Evolutionary conservation across 2,113 vertebrate genomes (phyloP).

Genomic region (Bubo scandiacus): DNA sequence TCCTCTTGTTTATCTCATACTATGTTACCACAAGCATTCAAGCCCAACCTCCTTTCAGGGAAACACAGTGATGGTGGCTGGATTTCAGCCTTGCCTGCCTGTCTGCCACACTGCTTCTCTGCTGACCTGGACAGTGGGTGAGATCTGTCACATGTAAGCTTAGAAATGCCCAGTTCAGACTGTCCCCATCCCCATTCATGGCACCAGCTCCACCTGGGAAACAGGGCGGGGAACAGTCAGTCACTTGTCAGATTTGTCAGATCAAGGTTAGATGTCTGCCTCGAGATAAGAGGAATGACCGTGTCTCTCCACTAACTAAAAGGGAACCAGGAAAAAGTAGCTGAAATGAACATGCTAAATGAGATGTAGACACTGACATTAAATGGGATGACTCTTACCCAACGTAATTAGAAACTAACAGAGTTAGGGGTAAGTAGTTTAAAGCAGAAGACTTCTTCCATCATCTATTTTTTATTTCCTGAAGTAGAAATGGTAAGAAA

Average conservation of each 20-base stretch:
- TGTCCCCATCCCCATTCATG: accelerated
- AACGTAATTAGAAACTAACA: neutral
- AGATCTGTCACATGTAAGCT: neutral
- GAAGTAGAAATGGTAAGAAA: neutral
- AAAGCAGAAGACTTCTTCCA: neutral
- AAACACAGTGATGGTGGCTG: accelerated
- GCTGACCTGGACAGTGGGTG: neutral
- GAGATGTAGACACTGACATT: neutral
- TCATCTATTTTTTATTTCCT: neutral
- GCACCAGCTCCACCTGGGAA: neutral
- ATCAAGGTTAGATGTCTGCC: neutral
- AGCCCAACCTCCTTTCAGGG: neutral
- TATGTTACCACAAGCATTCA: neutral
- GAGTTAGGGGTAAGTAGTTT: neutral
- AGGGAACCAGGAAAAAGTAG: neutral
- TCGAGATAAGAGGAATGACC: accelerated
- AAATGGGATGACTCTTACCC: neutral
- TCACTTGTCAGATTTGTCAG: neutral
- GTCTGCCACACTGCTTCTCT: neutral
- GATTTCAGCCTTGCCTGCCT: neutral
- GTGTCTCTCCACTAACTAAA: neutral
- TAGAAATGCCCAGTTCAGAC: neutral
- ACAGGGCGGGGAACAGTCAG: neutral
- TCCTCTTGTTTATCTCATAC: neutral
- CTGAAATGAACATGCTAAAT: neutral